Conservation (phyloP, 2,113 vertebrate genomes). For the Ursus arctos region DNA sequence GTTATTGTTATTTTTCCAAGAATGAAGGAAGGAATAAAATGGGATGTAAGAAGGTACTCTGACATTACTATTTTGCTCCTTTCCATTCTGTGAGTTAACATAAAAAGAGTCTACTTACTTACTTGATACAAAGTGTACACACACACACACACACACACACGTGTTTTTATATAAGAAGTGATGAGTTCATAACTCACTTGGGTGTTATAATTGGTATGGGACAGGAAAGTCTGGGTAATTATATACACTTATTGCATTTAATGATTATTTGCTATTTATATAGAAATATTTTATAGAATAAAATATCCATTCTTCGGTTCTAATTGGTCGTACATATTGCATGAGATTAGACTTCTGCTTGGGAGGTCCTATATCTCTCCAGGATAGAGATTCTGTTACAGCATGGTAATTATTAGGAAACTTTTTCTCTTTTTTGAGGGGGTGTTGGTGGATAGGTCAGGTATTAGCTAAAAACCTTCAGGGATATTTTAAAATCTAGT, state of each 20-base stretch:
- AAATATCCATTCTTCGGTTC: not conserved
- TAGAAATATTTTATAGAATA: not conserved
- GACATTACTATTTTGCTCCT: not conserved
- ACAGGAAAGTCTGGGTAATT: not conserved
- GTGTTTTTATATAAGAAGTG: not conserved
- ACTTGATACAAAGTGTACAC: not conserved
- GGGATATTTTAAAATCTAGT: not conserved
- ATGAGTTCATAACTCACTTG: not conserved
- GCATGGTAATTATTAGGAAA: not conserved
- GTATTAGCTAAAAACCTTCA: conserved; percentile 12
- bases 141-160: no score
- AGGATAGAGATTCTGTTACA: not conserved
- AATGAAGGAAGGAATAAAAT: not conserved
- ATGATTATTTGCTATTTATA: not conserved
- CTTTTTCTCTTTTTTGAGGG: not conserved
- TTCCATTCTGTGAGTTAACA: not conserved
- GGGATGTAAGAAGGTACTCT: not conserved
- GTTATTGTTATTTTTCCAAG: not conserved
- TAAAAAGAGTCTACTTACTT: not conserved
- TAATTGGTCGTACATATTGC: not conserved
- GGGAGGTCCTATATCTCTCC: not conserved
- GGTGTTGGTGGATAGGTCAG: not conserved
- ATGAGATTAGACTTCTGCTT: not conserved
- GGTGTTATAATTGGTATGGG: not conserved
- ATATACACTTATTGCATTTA: not conserved